Conservation (phyloP, 2,797 vertebrate species). For the Cottoperca gobio region DNA sequence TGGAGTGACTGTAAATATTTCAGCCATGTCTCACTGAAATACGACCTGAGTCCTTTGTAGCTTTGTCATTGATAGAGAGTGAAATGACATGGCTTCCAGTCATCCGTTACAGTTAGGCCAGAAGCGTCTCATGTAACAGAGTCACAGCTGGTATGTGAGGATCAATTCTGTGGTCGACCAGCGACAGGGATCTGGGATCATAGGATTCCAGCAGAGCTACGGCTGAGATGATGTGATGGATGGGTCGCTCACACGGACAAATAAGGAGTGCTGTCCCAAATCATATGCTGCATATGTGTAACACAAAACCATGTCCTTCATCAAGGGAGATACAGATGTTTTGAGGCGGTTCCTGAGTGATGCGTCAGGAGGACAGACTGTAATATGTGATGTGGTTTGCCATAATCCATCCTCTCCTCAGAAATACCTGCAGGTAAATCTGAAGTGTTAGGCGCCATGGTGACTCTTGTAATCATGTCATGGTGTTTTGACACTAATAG, state of each 20-base stretch:
- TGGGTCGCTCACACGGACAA: slow-evolving; percentile 38
- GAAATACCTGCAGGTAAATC: background rate
- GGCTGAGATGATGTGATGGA: slow-evolving; percentile 26
- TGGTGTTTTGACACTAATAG: background rate
- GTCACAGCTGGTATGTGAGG: slow-evolving; percentile 53
- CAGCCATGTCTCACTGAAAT: slow-evolving; percentile 67
- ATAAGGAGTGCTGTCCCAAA: slow-evolving; percentile 52
- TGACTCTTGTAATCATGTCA: background rate
- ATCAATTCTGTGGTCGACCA: slow-evolving; percentile 57
- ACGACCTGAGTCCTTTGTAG: slow-evolving; percentile 58
- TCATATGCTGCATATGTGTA: slow-evolving; percentile 2
- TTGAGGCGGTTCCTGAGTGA: slow-evolving; percentile 10
- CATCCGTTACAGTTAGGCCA: slow-evolving; percentile 38
- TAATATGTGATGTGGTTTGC: background rate
- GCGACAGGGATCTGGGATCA: slow-evolving; percentile 46
- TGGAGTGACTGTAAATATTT: slow-evolving; percentile 69
- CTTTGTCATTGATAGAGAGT: slow-evolving; percentile 51
- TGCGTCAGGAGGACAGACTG: slow-evolving; percentile 26
- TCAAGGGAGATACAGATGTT: slow-evolving; percentile 15
- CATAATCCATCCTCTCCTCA: background rate
- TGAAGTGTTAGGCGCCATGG: background rate
- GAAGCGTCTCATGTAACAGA: slow-evolving; percentile 51
- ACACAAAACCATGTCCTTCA: slow-evolving; percentile 39
- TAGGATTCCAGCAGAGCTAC: slow-evolving; percentile 58
- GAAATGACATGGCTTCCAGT: slow-evolving; percentile 61